Evolutionary conservation across 2,113 vertebrate species (phyloP), one percentile per base, ranked within the genome.

Genomic region (Rhinogobius similis): DNA sequence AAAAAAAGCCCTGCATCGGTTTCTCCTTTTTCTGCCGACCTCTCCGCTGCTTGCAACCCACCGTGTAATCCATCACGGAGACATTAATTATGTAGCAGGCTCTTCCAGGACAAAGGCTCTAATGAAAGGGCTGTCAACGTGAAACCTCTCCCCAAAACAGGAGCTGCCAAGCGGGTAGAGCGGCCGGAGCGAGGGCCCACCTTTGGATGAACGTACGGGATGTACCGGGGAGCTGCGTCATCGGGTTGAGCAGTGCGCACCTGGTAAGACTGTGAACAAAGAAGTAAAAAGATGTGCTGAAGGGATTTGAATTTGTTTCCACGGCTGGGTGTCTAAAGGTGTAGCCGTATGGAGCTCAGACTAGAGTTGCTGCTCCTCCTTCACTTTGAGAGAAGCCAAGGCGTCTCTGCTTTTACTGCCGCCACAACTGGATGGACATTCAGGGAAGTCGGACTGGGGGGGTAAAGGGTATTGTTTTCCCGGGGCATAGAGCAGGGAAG

Each of bases 41-140:
- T 82, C 78, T 79, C 83, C 56, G 66, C 80, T 77, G 88, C 87
- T 91, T 83, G 74, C 83, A 85, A 84, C 67, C 84, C 75, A 84
- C 77, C n/a, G 44, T 84, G 88, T 83, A 91, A 90, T 90, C 88
- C 91, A 90, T 88, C 87, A 85, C 77, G 56, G 75, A 90, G 92
- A 90, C 90, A 91, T 92, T 92, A 90, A 93, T 93, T 92, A 92
- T 88, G 86, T 83, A 79, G 72, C 67, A 75, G 72, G 81, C 85
- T 91, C 88, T 90, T 91, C 73, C 79, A 88, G 85, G 87, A 92
- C 86, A 90, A 88, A 91, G 90, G 86, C 73, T 84, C 87, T 91
- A 91, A 93, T 91, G 85, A 91, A 92, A 83, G 85, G 81, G 69
- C 84, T 89, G 90, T 86, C 90, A 87, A 86, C 78, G 46, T 63